Base-by-base conservation (phyloP, 92 coral and sea anemone species). In the Isaurus tuberculatus region DNA sequence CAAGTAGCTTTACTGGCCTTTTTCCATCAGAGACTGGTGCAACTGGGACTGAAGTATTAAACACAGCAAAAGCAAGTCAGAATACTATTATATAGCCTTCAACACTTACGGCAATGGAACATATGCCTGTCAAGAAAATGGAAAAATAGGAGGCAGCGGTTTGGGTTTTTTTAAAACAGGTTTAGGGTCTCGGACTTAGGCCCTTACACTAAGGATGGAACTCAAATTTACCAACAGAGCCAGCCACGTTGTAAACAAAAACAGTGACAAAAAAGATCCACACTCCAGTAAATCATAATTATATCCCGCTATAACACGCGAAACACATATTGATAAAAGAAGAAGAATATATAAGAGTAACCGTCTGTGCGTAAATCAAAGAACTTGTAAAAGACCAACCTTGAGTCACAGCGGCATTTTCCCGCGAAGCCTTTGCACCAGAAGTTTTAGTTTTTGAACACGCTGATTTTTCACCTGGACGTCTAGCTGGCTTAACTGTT, bases 1-100 rank as follows among this genome's bases (percentile, higher is more conserved):
- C 99, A 40, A 97, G 80, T 7, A 97, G 74, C n/a, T n/a, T 70
- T 1, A 86, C 88, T n/a, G 94, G 89, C 42, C 80, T 86, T 48
- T 82, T 78, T 26, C 86, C 84, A 0, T 86, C 71, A n/a, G 85
- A 43, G 40, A 64, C 83, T 25, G 97, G 93, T 26, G 79, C 58
- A 13, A 82, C 84, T 14, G 86, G 88, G 19, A 70, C 89, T 78
- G 72, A 27, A 48, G 53, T 26, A 36, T 25, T 17, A 27, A 33
- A 27, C 46, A 2, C 10, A 42, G 48, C 46, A 72, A 40, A 5
- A 40, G 11, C 46, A 40, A 40, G 46, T 40, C 46, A 40, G 8
- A 60, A 60, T 8, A 6, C 30, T 26, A 60, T 2, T 53, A 53
- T 53, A 9, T 8, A 60, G 30, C 23, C 22, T 9, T 53, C 8